Conservation (phyloP, 2,888 invertebrate species). For the Panopea generosa region DNA sequence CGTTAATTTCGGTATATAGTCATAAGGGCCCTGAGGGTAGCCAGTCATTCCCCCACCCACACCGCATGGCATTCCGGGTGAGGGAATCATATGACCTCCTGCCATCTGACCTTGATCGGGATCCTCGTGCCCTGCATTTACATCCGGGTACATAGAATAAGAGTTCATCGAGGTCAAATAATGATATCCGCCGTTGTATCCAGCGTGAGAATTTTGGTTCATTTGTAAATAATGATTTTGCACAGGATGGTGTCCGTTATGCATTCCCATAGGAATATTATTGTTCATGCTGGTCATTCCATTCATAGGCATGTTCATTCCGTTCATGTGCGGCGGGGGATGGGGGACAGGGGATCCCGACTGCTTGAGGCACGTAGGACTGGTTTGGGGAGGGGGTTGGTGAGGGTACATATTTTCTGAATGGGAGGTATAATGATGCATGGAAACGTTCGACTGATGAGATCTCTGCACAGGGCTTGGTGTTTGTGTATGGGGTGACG, state of each 20-base stretch:
- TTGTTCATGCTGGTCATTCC: conserved; percentile 54
- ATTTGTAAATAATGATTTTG: conserved; percentile 61
- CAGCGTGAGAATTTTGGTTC: conserved; percentile 54
- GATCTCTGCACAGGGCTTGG: conserved; percentile 60
- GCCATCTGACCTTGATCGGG: conserved; percentile 68
- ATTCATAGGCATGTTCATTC: conserved; percentile 51
- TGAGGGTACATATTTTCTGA: conserved; percentile 51
- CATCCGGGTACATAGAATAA: conserved; percentile 72
- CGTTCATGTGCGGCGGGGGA: conserved; percentile 52
- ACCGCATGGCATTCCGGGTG: conserved; percentile 72
- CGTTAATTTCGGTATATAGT: conserved; percentile 82
- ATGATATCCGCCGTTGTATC: conserved; percentile 40
- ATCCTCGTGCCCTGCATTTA: conserved; percentile 66
- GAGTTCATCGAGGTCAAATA: conserved; percentile 65
- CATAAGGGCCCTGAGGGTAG: conserved; percentile 75
- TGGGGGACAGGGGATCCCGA: conserved; percentile 63
- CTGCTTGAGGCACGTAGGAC: conserved; percentile 62
- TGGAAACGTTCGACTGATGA: conserved; percentile 45
- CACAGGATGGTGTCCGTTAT: conserved; percentile 52
- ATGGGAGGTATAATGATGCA: conserved; percentile 48
- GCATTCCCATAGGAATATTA: conserved; percentile 64
- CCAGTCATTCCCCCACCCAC: conserved; percentile 70
- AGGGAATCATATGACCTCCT: conserved; percentile 67
- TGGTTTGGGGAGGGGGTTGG: conserved; percentile 53
- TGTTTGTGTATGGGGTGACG: conserved; percentile 54